Conservation (phyloP, 2,888 invertebrate genomes). For the Polyommatus icarus region DNA sequence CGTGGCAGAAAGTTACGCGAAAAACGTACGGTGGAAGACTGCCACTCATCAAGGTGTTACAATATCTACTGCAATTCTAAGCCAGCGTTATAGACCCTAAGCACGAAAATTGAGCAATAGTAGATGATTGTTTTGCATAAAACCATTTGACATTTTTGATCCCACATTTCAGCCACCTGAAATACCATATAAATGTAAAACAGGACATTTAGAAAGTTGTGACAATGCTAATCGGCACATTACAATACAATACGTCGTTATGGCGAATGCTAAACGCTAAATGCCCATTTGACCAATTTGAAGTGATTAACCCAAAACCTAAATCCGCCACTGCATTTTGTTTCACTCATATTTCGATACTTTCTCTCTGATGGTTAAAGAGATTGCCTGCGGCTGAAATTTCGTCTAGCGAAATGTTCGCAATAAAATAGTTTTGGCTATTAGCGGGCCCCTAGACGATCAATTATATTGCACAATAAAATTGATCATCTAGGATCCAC, state of each 20-base stretch:
- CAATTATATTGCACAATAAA: too few relatives aligned
- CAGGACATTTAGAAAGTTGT: conserved; percentile 29
- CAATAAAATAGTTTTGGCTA: not conserved
- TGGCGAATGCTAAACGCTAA: conserved; percentile 2
- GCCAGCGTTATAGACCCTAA: too few relatives aligned
- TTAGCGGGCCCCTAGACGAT: too few relatives aligned
- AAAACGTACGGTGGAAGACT: too few relatives aligned
- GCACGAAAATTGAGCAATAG: not conserved
- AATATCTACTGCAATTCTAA: too few relatives aligned
- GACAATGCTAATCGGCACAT: conserved; percentile 24
- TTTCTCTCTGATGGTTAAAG: conserved; percentile 45
- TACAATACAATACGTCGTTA: conserved; percentile 31
- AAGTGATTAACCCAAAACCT: conserved; percentile 48
- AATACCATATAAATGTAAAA: conserved; percentile 13
- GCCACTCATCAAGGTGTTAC: too few relatives aligned
- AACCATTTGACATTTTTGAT: conserved; percentile 5
- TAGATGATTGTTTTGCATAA: not conserved
- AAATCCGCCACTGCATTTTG: conserved; percentile 45
- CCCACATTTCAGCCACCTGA: conserved; percentile 3
- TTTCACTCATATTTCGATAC: conserved; percentile 46
- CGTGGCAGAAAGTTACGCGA: too few relatives aligned
- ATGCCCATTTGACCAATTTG: conserved; percentile 46
- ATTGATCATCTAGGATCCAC: too few relatives aligned
- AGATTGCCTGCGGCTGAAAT: conserved; percentile 14
- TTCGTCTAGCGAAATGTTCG: not conserved